These are phyloP conservation scores for Sorex fumeus DNA, from an alignment of 2,113 vertebrate species.

Conservation along the genomic window DNA sequence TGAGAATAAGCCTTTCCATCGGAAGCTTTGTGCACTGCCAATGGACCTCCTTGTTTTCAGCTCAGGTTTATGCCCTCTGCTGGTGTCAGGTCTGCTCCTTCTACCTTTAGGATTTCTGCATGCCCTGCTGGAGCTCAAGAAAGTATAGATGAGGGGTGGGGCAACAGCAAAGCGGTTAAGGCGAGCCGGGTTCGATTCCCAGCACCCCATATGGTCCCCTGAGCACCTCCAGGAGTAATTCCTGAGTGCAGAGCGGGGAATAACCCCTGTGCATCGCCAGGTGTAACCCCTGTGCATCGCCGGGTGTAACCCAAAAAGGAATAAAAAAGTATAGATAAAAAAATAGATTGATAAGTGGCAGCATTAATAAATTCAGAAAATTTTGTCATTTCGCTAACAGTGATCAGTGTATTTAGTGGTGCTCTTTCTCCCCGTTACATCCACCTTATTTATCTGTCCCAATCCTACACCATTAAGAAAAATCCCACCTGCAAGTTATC, in stretches of 20 bases:
- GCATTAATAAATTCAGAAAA: constrained; percentile 25
- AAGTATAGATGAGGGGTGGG: not conserved
- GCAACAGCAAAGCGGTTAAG: no score
- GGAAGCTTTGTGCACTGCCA: not conserved
- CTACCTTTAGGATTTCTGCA: not conserved
- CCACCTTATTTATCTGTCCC: not conserved
- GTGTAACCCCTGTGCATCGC: no score
- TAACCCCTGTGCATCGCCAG: no score
- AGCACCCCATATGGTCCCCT: no score
- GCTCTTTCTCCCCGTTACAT: not conserved
- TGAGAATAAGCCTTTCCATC: not conserved
- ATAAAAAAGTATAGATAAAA: not conserved
- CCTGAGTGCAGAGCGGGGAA: no score
- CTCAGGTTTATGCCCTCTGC: not conserved
- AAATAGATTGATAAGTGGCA: constrained; percentile 34
- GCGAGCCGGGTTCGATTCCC: no score
- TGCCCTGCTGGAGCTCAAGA: not conserved
- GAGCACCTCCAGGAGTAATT: no score
- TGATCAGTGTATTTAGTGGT: not conserved
- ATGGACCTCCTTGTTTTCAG: not conserved
- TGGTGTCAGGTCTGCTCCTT: not conserved
- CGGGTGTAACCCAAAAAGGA: no score
- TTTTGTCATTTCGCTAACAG: constrained; percentile 59
- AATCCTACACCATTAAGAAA: not conserved
- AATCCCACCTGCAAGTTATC: not conserved